Evolutionary conservation across 2,113 vertebrate genomes (phyloP).

Genomic region (Aspiorhynchus laticeps): DNA sequence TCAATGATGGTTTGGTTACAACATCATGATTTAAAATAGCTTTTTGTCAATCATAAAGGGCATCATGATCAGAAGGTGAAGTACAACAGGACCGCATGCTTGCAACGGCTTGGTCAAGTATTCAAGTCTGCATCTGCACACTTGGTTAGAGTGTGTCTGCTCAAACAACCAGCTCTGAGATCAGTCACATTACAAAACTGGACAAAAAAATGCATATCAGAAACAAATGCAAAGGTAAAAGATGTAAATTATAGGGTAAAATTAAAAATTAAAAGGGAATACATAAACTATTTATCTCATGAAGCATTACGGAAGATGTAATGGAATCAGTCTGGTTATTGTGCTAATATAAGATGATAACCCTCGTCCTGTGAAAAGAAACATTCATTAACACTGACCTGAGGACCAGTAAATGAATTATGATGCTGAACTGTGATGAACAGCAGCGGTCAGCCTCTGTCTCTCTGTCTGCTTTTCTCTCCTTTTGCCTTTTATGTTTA

Average conservation of each 20-base stretch:
- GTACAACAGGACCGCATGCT: not conserved
- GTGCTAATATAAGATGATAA: not conserved
- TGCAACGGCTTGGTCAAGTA: not conserved
- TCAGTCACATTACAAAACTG: not conserved
- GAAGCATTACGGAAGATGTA: not conserved
- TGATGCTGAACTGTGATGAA: not conserved
- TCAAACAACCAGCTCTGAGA: not conserved
- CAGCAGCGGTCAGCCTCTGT: not conserved
- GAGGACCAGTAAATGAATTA: not conserved
- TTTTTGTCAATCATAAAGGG: not conserved
- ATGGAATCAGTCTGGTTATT: too few species aligned
- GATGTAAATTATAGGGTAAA: not conserved
- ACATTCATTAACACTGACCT: not conserved
- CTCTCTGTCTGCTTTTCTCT: conserved; percentile 3
- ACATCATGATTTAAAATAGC: not conserved
- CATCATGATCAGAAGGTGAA: not conserved
- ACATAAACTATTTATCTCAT: not conserved
- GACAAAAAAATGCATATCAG: not conserved
- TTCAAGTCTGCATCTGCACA: too few species aligned
- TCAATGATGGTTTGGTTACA: not conserved
- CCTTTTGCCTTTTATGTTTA: not conserved
- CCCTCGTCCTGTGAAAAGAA: not conserved
- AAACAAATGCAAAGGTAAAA: not conserved
- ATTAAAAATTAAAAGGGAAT: not conserved
- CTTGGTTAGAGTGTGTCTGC: not conserved